phyloP scores from a whole-genome alignment of 1,140 invertebrate genomes.

The Magallana angulata region DNA sequence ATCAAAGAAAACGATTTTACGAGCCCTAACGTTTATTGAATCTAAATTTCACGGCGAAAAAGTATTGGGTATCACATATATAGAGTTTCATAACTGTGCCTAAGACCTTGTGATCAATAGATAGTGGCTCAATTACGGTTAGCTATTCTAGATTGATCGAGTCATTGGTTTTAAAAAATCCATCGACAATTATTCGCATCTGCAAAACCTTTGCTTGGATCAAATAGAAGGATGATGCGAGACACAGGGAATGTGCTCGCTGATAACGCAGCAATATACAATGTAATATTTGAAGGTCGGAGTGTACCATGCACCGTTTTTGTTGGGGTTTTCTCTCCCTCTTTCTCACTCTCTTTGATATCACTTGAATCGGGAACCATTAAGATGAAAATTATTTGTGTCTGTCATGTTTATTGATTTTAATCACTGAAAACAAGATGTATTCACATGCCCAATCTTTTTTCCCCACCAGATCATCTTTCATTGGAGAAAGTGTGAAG shows the following conservation, averaged over 20 bases:
- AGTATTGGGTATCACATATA: not conserved
- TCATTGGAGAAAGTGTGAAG: not conserved
- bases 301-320: not conserved
- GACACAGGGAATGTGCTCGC: not conserved
- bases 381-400: not conserved
- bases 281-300: not conserved
- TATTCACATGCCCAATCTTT: not conserved
- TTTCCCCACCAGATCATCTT: not conserved
- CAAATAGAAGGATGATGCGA: conserved; percentile 12
- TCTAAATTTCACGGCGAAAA: conserved; percentile 2
- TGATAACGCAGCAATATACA: not conserved
- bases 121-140: not conserved
- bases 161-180: not conserved
- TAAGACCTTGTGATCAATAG: not conserved
- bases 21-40: conserved; percentile 10
- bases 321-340: not conserved
- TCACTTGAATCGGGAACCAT: too few relatives aligned
- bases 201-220: not conserved
- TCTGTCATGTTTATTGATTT: not conserved
- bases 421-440: not conserved
- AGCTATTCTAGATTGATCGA: conserved; percentile 18
- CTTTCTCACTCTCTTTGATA: not conserved
- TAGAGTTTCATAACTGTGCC: conserved; percentile 5
- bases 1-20: conserved; percentile 36
- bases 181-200: not conserved